Evolutionary conservation across 1,140 invertebrate species (phyloP).

Genomic region (Frieseomelitta varia): DNA sequence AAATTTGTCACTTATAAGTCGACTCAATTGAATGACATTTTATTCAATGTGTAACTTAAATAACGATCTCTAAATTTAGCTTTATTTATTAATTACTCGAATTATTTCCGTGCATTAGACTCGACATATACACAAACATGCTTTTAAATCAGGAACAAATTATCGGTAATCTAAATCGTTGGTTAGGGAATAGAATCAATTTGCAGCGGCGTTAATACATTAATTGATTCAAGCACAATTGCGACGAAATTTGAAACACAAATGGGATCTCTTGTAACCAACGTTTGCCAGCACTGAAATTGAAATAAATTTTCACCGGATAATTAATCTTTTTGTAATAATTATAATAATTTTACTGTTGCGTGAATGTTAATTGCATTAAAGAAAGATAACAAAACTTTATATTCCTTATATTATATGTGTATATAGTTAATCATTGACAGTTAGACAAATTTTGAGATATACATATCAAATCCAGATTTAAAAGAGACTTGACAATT

Average conservation of each 20-base stretch:
- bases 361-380: no score
- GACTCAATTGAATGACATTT: not conserved
- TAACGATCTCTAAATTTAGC: no score
- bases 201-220: not conserved
- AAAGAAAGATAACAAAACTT: no score
- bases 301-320: not conserved
- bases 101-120: not conserved
- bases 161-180: constrained; percentile 1
- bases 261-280: not conserved
- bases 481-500: no score
- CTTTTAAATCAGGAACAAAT: constrained; percentile 13
- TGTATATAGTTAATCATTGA: no score
- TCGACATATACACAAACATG: not conserved
- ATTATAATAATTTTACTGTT: no score
- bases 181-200: constrained; percentile 11
- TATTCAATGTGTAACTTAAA: not conserved
- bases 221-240: not conserved
- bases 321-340: not conserved
- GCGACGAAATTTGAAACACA: not conserved
- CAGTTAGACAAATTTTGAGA: no score
- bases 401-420: no score
- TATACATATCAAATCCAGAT: no score
- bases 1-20: not conserved
- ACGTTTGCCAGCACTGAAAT: not conserved
- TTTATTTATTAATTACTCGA: not conserved